Conservation (phyloP, 2,113 vertebrate species). For the Daphoenositta chrysoptera region DNA sequence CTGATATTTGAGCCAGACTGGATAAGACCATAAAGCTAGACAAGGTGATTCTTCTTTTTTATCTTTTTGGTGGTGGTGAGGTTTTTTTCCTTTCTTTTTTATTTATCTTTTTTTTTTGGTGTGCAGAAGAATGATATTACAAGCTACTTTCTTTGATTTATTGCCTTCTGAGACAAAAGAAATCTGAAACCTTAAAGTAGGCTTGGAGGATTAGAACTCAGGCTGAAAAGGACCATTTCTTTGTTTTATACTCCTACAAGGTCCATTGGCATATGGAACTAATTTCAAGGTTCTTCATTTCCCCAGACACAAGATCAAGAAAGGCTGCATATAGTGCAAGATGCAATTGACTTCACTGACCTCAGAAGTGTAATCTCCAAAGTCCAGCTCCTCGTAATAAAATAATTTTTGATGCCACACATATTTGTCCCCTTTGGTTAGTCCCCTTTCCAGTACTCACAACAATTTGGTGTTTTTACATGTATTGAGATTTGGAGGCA, state of each 20-base stretch:
- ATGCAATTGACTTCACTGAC: not conserved
- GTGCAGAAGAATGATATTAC: not conserved
- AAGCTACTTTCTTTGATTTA: not conserved
- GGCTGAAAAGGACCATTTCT: not conserved
- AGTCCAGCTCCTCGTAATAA: not conserved
- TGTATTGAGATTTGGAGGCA: not conserved
- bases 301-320: not conserved
- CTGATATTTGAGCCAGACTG: not conserved
- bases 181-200: not conserved
- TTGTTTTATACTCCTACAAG: not conserved
- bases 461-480: not conserved
- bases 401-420: not conserved
- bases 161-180: not conserved
- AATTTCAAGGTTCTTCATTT: not conserved
- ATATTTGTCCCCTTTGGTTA: not conserved
- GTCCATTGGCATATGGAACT: not conserved
- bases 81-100: not conserved
- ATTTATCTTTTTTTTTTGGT: not conserved
- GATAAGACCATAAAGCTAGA: not conserved
- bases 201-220: not conserved
- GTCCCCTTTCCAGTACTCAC: not conserved
- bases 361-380: not conserved
- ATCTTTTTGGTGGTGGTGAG: not conserved
- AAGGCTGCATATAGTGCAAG: not conserved
- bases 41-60: not conserved